Percentiles rank a stretch among this genome's conserved stretches.
Evolutionary conservation across 2,888 invertebrate species (phyloP).

Genomic region (Ophonus ardosiacus): DNA sequence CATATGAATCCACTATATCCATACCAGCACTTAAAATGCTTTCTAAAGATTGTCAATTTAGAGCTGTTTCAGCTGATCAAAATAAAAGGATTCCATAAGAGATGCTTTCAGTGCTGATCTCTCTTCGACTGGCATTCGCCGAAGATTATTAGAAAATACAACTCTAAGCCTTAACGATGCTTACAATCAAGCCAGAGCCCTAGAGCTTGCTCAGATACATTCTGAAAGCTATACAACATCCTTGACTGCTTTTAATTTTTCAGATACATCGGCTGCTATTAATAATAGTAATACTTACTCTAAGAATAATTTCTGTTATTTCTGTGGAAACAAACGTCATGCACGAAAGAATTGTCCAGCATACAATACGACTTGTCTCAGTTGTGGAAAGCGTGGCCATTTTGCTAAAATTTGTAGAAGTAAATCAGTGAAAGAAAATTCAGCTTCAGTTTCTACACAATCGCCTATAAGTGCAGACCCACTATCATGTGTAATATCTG

Average conservation of each 20-base stretch:
- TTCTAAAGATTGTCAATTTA: too few relatives aligned
- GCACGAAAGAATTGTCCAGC: too few relatives aligned
- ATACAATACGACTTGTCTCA: too few relatives aligned
- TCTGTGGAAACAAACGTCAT: too few relatives aligned
- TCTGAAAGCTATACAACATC: not conserved
- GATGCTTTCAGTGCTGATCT: not conserved
- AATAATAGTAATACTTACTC: too few relatives aligned
- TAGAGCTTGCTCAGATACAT: not conserved
- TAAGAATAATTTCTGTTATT: too few relatives aligned
- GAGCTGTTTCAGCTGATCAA: conserved; percentile 1
- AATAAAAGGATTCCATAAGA: not conserved
- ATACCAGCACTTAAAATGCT: not conserved
- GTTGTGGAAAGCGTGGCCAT: too few relatives aligned
- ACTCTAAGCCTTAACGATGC: conserved; percentile 1
- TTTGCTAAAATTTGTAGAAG: conserved; percentile 4
- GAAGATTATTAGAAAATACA: not conserved
- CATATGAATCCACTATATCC: not conserved
- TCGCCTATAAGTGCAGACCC: not conserved
- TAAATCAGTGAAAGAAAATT: not conserved
- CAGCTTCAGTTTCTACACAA: not conserved
- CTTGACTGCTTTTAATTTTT: not conserved
- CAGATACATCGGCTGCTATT: not conserved
- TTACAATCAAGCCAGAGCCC: not conserved
- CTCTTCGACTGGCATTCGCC: not conserved
- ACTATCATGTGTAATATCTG: not conserved